Conservation (phyloP, 2,888 invertebrate genomes). For the Rhaphigaster nebulosa region DNA sequence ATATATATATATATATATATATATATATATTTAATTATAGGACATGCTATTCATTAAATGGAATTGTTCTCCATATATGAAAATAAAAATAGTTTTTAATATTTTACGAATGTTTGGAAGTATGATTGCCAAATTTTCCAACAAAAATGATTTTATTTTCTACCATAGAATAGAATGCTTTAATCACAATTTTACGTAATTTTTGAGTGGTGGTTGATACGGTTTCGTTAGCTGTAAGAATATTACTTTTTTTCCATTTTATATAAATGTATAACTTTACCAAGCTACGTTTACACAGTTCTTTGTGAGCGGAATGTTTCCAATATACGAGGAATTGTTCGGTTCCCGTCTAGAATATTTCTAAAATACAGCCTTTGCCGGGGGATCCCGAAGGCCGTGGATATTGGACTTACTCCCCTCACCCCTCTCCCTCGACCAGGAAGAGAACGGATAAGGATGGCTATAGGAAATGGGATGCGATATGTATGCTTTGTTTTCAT, state of each 20-base stretch:
- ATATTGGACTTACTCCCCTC: slow-evolving; percentile 18
- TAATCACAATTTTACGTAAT: too few relatives aligned
- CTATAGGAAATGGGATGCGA: slow-evolving; percentile 46
- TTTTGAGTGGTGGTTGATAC: too few relatives aligned
- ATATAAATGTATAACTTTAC: background rate
- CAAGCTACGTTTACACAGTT: background rate
- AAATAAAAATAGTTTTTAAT: too few relatives aligned
- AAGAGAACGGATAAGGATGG: slow-evolving; percentile 39
- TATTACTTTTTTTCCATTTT: background rate
- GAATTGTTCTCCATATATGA: too few relatives aligned
- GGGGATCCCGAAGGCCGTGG: background rate
- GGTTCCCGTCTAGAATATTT: background rate
- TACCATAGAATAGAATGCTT: too few relatives aligned
- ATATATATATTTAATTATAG: too few relatives aligned
- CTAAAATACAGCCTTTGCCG: background rate
- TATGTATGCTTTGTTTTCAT: slow-evolving; percentile 50
- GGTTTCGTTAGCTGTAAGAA: too few relatives aligned
- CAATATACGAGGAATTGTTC: background rate
- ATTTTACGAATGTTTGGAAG: too few relatives aligned
- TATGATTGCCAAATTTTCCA: too few relatives aligned
- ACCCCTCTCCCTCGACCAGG: background rate
- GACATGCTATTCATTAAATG: too few relatives aligned
- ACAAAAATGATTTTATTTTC: too few relatives aligned
- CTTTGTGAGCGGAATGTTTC: background rate
- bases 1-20: too few relatives aligned